Evolutionary conservation across 2,888 invertebrate genomes (phyloP).

Genomic region (Carabus problematicus): DNA sequence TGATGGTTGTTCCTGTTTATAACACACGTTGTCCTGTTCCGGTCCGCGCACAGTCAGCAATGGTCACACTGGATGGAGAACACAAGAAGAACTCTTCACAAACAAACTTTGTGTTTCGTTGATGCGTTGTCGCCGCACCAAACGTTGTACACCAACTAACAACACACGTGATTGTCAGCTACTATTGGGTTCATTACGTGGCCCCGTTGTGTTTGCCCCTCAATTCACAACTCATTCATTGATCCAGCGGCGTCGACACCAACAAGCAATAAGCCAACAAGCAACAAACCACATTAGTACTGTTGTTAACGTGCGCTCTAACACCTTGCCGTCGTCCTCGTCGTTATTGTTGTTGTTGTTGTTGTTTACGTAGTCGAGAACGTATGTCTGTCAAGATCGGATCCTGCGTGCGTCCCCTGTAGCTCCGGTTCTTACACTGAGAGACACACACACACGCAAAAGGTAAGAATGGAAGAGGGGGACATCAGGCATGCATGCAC

Average conservation of each 20-base stretch:
- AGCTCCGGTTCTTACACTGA: conserved; percentile 61
- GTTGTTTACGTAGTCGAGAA: neutral
- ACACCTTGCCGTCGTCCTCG: conserved; percentile 1
- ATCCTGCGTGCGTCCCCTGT: conserved; percentile 57
- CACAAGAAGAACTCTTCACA: no score
- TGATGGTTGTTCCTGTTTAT: no score
- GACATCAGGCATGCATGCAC: conserved; percentile 48
- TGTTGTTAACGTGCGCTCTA: neutral
- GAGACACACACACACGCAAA: conserved; percentile 46
- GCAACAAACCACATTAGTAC: neutral
- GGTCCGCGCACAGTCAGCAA: conserved; percentile 1
- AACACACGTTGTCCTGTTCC: no score
- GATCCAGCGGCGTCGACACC: conserved; percentile 17
- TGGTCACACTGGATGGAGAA: no score
- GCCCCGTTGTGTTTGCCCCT: conserved; percentile 22
- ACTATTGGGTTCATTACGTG: conserved; percentile 29
- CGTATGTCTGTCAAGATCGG: neutral
- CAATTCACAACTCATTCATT: conserved; percentile 24
- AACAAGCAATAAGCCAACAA: neutral
- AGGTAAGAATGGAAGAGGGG: conserved; percentile 60
- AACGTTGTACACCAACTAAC: conserved; percentile 22
- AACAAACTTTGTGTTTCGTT: neutral
- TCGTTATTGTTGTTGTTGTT: conserved; percentile 2
- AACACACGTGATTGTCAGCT: conserved; percentile 32
- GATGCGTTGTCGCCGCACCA: conserved; percentile 6